These are phyloP conservation scores for Spicauda simplicius DNA, from an alignment of 2,888 invertebrate genomes.

Conservation along the genomic window DNA sequence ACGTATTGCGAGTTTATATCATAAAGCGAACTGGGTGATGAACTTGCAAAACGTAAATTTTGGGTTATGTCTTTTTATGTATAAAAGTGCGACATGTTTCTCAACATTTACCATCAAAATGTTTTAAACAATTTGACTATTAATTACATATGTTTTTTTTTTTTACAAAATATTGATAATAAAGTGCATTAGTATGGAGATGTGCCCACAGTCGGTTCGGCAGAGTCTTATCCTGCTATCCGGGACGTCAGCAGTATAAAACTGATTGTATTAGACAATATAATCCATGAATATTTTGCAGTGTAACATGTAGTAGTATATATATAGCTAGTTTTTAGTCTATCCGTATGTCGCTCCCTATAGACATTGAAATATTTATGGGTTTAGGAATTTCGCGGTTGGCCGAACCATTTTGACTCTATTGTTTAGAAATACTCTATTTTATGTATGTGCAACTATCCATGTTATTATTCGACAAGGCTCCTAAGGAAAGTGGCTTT, in stretches of 20 bases:
- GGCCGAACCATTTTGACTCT: constrained; percentile 26
- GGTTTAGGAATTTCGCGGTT: constrained; percentile 21
- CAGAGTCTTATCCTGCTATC: constrained; percentile 29
- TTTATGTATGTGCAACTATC: constrained; percentile 17
- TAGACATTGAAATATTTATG: constrained; percentile 34
- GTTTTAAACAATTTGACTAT: neutral
- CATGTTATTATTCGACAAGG: constrained; percentile 7
- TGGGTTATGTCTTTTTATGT: too few species aligned
- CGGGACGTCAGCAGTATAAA: constrained; percentile 25
- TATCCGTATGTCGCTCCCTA: constrained; percentile 9
- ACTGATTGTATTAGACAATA: constrained; percentile 36
- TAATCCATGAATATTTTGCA: constrained; percentile 37
- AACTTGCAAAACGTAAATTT: too few species aligned
- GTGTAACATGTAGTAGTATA: constrained; percentile 23
- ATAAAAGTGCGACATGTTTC: constrained; percentile 2
- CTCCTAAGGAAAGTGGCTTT: neutral
- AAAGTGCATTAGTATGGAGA: constrained; percentile 18
- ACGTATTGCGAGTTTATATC: too few species aligned
- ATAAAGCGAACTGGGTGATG: too few species aligned
- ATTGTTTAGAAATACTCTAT: constrained; percentile 17
- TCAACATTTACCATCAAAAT: constrained; percentile 7
- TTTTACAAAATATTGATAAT: neutral
- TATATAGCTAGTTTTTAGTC: constrained; percentile 28
- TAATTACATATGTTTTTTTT: too few species aligned
- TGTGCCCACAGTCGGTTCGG: constrained; percentile 22